Base-by-base conservation (phyloP, 1,140 invertebrate genomes). In the Hirudo medicinalis region DNA sequence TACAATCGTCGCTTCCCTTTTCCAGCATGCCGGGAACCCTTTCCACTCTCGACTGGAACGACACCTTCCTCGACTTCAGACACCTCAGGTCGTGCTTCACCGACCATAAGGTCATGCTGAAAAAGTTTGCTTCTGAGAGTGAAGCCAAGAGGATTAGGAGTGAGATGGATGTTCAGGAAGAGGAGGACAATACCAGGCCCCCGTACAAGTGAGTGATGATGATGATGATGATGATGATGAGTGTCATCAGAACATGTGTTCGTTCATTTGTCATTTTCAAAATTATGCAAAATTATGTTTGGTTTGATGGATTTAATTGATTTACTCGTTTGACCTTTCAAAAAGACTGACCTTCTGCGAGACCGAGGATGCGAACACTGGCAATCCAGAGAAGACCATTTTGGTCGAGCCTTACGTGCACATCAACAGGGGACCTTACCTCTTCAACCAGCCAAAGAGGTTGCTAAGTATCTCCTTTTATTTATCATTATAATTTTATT, bases 41-140 rank as follows among this genome's bases (percentile, higher is more conserved):
- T 55, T 75, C 85, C 0, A 88, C 86, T 2, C 84, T 98, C 80
- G 92, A 99, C 82, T 99, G 97, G 80, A 97, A 97, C 79, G 97
- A 99, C 79, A 99, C 97, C 0, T 99, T 99, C 78, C 84, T 99
- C 66, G 87, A 91, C 76, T 88, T 91, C 77, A 87, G 93, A 63
- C 97, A 99, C 82, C 79, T 99, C 11, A 84, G 87, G 72, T 83
- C 85, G 67, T 89, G 91, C 81, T 99, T 99, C 82, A 93, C 93
- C 0, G 86, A 86, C 11, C 87, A 91, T 79, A 83, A 89, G 76
- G 86, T 93, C 54, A 84, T 87, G 78, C 81, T 89, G 20, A 85
- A 87, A 66, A 86, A 83, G 0, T 84, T 87, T 69, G 86, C 91
- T 54, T 29, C 71, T 11, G 66, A 67, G 67, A 76, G 85, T 27